Conservation (phyloP, 2,888 invertebrate species). For the Athripsodes cinereus region DNA sequence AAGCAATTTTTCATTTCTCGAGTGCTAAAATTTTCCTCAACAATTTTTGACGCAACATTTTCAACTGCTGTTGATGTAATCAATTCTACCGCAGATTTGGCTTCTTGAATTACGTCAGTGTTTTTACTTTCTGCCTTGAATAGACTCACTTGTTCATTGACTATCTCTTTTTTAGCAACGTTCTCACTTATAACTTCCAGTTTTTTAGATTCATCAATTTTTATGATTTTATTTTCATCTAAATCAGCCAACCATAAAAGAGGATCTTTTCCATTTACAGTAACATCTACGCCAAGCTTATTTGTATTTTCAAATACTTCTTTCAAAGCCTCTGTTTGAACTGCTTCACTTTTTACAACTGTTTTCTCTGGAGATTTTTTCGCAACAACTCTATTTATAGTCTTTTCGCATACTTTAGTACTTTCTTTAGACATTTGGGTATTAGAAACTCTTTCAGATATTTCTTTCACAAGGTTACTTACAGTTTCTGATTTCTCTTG, state of each 20-base stretch:
- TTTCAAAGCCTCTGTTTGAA: constrained; percentile 18
- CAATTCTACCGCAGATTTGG: background rate
- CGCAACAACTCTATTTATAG: background rate
- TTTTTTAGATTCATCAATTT: constrained; percentile 18
- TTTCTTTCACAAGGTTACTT: constrained; percentile 4
- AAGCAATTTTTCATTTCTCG: background rate
- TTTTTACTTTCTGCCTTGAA: background rate
- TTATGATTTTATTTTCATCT: constrained; percentile 22
- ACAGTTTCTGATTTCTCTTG: constrained; percentile 12
- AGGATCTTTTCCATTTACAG: constrained; percentile 32
- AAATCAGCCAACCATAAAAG: constrained; percentile 34
- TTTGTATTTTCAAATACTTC: constrained; percentile 22
- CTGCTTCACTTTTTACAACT: background rate
- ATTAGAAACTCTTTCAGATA: constrained; percentile 6
- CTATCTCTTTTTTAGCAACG: background rate
- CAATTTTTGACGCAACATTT: constrained; percentile 21
- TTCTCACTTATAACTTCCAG: constrained; percentile 28
- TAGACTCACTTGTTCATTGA: background rate
- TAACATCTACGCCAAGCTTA: constrained; percentile 24
- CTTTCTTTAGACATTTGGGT: constrained; percentile 1
- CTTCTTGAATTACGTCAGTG: background rate
- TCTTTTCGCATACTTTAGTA: background rate
- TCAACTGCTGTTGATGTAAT: background rate
- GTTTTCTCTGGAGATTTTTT: constrained; percentile 11
- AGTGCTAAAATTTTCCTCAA: background rate